phyloP scores from a whole-genome alignment of 2,797 vertebrate species.

The Spinus olivaceus region DNA sequence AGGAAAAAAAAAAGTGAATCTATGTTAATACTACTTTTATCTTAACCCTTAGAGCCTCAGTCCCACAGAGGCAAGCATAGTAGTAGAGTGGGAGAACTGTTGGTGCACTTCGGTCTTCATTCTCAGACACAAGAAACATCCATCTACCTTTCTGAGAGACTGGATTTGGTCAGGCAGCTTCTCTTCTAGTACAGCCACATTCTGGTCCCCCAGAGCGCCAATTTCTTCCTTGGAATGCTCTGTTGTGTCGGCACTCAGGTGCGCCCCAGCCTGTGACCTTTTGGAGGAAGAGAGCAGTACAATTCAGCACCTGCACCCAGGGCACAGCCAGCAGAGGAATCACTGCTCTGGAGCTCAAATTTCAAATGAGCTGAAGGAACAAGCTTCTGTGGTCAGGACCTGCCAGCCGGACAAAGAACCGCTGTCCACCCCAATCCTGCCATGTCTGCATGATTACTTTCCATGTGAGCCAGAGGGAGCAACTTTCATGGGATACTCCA shows the following conservation, averaged over 20 bases:
- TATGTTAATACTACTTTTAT: not conserved
- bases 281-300: constrained; percentile 43
- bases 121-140: not conserved
- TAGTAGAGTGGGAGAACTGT: not conserved
- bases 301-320: constrained; percentile 7
- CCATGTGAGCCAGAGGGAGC: not conserved
- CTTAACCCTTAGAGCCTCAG: not conserved
- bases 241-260: not conserved
- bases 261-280: constrained; percentile 57
- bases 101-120: not conserved
- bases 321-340: not conserved
- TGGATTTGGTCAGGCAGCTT: constrained; percentile 45
- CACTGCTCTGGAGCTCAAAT: not conserved
- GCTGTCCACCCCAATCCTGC: not conserved
- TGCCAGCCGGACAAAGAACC: not conserved
- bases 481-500: not conserved
- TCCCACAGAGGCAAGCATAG: not conserved
- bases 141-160: constrained; percentile 55
- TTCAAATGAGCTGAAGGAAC: not conserved
- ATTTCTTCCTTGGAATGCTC: not conserved
- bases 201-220: not conserved
- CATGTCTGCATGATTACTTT: not conserved
- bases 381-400: not conserved
- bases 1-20: not conserved
- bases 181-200: constrained; percentile 25